Base-by-base conservation (phyloP, 30 jellyfish, hydroid and myxozoan species). In the Pseudorhiza aurosa region DNA sequence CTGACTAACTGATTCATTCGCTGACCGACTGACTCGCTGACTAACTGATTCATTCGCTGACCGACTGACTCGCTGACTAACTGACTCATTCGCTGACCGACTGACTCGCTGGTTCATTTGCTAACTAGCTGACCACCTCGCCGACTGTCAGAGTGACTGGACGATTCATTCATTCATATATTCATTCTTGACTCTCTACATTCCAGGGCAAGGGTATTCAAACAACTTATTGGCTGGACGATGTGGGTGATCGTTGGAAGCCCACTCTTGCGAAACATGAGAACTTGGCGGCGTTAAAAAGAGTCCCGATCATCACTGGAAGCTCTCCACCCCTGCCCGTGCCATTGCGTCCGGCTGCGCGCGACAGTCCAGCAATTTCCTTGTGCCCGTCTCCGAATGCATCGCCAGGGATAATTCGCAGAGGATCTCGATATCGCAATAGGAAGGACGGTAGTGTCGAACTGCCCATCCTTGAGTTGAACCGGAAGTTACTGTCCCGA, bases 161-260 rank as follows among this genome's bases (percentile, higher is more conserved):
- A n/a, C n/a, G n/a, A n/a, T n/a, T n/a, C n/a, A n/a, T n/a, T n/a
- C n/a, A n/a, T n/a, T n/a, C n/a, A n/a, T n/a, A n/a, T n/a, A n/a
- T n/a, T n/a, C n/a, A n/a, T n/a, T n/a, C n/a, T n/a, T n/a, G n/a
- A n/a, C 8, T 14, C 17, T 25, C 65, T 39, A 5, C 30, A 39
- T 42, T 55, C 21, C 40, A 91, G 98, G 98, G 98, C 37, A 84
- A 77, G 58, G 98, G 98, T 32, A 72, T 47, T 33, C 81, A 76
- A 1, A 62, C 69, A 7, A 91, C 98, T 1, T 91, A 65, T 53
- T 91, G 98, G 98, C 78, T 91, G 1, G 58, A 68, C 4, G 91
- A 63, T 28, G 81, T 65, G 19, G 92, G 53, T 25, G 94, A 74
- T 14, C 49, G 36, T 28, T 80, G 75, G 77, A 28, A 25, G 44